These are phyloP conservation scores for Enteromius fasciolatus DNA, from an alignment of 2,797 vertebrate genomes.

Conservation along the genomic window DNA sequence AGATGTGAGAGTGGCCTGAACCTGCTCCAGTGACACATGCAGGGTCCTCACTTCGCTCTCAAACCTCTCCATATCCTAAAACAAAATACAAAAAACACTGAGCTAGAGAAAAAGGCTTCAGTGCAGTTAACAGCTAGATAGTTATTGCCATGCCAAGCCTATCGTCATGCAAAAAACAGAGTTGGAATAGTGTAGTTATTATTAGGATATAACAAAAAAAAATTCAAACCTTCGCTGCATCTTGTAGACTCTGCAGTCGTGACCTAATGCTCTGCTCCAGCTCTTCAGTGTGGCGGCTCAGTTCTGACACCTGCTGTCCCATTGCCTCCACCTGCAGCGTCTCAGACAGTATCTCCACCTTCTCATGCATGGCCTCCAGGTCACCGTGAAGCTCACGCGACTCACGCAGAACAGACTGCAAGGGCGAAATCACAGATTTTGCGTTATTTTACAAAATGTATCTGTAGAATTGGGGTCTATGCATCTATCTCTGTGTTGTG, in stretches of 20 bases:
- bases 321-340: conserved; percentile 85
- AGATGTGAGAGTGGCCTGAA: conserved; percentile 87
- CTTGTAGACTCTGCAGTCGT: conserved; percentile 88
- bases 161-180: neutral
- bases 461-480: neutral
- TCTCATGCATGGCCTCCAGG: conserved; percentile 91
- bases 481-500: neutral
- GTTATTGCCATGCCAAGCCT: neutral
- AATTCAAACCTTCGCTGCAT: conserved; percentile 88
- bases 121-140: neutral
- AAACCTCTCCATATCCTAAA: conserved; percentile 92
- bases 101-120: neutral
- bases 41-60: conserved; percentile 89
- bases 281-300: conserved; percentile 86
- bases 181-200: neutral
- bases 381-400: conserved; percentile 89
- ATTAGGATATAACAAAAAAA: neutral
- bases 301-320: conserved; percentile 88
- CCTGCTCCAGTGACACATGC: conserved; percentile 88
- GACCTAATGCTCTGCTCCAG: conserved; percentile 84
- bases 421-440: neutral
- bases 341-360: conserved; percentile 82
- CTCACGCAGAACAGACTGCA: conserved; percentile 88
- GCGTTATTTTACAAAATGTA: neutral
- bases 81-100: conserved; percentile 4